Evolutionary conservation across 2,888 invertebrate species (phyloP).

Genomic region (Apocheima hispidaria): DNA sequence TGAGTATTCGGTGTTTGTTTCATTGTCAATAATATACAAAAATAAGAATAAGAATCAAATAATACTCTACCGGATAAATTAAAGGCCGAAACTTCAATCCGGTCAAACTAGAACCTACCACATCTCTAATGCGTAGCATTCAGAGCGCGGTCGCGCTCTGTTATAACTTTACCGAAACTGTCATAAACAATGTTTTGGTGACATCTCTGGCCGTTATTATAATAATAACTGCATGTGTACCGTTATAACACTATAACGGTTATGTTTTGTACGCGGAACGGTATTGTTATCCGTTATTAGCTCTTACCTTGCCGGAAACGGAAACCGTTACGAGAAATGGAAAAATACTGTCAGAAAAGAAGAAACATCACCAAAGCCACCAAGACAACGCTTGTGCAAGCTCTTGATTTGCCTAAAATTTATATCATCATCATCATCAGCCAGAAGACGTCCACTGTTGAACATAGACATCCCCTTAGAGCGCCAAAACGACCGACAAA

Average conservation of each 20-base stretch:
- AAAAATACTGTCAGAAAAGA: slow-evolving; percentile 10
- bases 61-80: no score
- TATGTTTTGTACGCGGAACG: slow-evolving; percentile 21
- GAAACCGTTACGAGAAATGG: slow-evolving; percentile 15
- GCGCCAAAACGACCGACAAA: no score
- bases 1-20: no score
- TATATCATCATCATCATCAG: no score
- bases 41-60: no score
- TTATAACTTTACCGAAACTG: slow-evolving; percentile 57
- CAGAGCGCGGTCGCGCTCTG: slow-evolving; percentile 56
- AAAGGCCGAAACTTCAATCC: neutral
- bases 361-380: neutral
- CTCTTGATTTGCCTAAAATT: no score
- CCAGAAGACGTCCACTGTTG: no score
- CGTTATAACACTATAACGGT: slow-evolving; percentile 28
- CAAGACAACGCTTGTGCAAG: no score
- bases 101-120: neutral
- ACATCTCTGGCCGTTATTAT: slow-evolving; percentile 52
- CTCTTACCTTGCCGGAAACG: slow-evolving; percentile 17
- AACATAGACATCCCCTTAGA: no score
- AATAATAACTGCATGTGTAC: slow-evolving; percentile 44
- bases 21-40: no score
- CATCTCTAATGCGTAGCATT: slow-evolving; percentile 39
- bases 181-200: slow-evolving; percentile 52
- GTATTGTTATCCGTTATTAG: slow-evolving; percentile 23